These are phyloP conservation scores for Silurus glanis DNA, from an alignment of 2,113 vertebrate species.

Conservation along the genomic window DNA sequence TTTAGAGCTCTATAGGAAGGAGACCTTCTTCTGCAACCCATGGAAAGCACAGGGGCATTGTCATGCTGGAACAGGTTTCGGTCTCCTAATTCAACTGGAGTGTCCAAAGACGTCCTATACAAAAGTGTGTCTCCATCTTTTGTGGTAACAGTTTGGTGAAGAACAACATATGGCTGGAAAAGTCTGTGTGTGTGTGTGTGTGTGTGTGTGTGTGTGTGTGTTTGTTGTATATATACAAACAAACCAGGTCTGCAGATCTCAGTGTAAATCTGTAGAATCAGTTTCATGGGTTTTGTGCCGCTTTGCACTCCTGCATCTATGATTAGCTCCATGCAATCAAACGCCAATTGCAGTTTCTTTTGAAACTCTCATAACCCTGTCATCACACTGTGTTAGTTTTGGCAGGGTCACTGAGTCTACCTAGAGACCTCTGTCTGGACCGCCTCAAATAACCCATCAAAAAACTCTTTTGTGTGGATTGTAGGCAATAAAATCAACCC, in stretches of 20 bases:
- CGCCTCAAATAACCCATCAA: neutral
- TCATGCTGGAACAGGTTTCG: no score
- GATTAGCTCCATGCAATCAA: conserved; percentile 4
- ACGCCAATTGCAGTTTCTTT: conserved; percentile 29
- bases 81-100: no score
- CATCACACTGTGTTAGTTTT: conserved; percentile 50
- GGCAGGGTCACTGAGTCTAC: conserved; percentile 24
- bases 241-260: neutral
- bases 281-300: neutral
- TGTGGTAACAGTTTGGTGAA: no score
- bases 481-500: neutral
- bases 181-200: no score
- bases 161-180: no score
- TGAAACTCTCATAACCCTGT: conserved; percentile 35
- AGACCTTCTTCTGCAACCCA: no score
- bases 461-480: conserved; percentile 21
- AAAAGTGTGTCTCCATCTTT: no score
- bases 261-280: neutral
- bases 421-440: conserved; percentile 35
- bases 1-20: no score
- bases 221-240: neutral
- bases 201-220: neutral
- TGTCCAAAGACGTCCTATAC: no score
- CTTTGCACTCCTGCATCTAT: conserved; percentile 7
- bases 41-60: no score